Percentiles rank a stretch among this genome's conserved stretches.
These are phyloP conservation scores for Oxyteleia sp. DNA, from an alignment of 2,888 invertebrate genomes.

Conservation along the genomic window DNA sequence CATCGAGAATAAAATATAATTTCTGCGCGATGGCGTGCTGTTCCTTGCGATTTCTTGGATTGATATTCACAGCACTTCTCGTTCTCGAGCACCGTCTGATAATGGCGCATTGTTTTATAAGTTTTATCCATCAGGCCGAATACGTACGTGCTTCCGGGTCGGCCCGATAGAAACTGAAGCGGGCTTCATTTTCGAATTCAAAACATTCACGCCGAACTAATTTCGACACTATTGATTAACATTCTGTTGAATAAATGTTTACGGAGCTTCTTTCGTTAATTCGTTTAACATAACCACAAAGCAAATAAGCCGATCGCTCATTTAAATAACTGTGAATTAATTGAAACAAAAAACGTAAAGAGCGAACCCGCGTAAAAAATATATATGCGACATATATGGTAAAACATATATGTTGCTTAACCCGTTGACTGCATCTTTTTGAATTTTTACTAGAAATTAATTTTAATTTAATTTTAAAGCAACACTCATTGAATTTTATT, in stretches of 20 bases:
- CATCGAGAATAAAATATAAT: slow-evolving; percentile 84
- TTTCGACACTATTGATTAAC: slow-evolving; percentile 42
- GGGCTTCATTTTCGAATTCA: slow-evolving; percentile 37
- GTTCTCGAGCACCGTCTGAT: slow-evolving; percentile 76
- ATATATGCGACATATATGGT: too few species aligned
- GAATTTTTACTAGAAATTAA: too few species aligned
- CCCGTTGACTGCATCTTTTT: too few species aligned
- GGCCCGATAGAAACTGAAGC: slow-evolving; percentile 26
- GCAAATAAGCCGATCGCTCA: slow-evolving; percentile 32
- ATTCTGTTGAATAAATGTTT: slow-evolving; percentile 49
- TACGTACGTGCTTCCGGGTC: slow-evolving; percentile 71
- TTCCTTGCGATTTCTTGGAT: slow-evolving; percentile 76
- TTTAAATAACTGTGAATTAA: background rate
- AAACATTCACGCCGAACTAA: slow-evolving; percentile 40
- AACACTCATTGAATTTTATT: too few species aligned
- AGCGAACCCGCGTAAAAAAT: too few species aligned
- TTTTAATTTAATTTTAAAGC: too few species aligned
- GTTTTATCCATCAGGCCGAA: slow-evolving; percentile 76
- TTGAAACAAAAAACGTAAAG: too few species aligned
- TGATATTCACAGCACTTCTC: slow-evolving; percentile 78
- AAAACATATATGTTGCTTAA: too few species aligned
- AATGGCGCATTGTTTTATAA: slow-evolving; percentile 84
- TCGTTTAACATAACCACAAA: slow-evolving; percentile 11
- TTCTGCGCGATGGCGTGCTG: slow-evolving; percentile 80
- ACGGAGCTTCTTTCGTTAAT: slow-evolving; percentile 25